Conservation (phyloP, 2,888 invertebrate species). For the Hypselothyrea guttata region DNA sequence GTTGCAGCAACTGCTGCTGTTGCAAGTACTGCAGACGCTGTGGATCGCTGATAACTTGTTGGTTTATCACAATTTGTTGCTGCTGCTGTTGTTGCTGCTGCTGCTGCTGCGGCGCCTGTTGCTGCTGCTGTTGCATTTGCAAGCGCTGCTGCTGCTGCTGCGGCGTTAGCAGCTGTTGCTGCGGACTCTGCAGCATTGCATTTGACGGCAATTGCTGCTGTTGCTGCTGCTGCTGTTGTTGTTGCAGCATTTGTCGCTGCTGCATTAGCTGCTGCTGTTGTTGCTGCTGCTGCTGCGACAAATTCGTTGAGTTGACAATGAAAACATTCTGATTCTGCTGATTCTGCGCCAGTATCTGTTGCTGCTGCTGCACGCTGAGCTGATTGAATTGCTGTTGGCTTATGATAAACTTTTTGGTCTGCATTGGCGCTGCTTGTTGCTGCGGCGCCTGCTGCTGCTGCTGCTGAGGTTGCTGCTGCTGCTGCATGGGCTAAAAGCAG, state of each 20-base stretch:
- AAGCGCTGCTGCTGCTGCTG: conserved; percentile 65
- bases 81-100: conserved; percentile 77
- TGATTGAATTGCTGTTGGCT: conserved; percentile 86
- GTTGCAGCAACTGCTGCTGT: conserved; percentile 77
- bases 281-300: conserved; percentile 73
- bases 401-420: conserved; percentile 82
- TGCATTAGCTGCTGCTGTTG: conserved; percentile 73
- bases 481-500: conserved; percentile 29
- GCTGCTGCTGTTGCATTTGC: conserved; percentile 69
- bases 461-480: conserved; percentile 48
- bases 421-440: conserved; percentile 66
- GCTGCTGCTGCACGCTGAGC: conserved; percentile 84
- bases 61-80: conserved; percentile 80
- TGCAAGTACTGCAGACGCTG: conserved; percentile 80
- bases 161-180: conserved; percentile 63
- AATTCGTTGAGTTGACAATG: conserved; percentile 80
- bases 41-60: conserved; percentile 80
- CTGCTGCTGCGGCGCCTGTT: conserved; percentile 76
- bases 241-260: conserved; percentile 57
- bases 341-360: conserved; percentile 82
- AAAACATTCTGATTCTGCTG: conserved; percentile 82
- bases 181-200: conserved; percentile 67
- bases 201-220: conserved; percentile 62
- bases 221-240: conserved; percentile 66
- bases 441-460: conserved; percentile 56